Evolutionary conservation across 1,140 invertebrate species (phyloP).

Genomic region (Panulirus ornatus): DNA sequence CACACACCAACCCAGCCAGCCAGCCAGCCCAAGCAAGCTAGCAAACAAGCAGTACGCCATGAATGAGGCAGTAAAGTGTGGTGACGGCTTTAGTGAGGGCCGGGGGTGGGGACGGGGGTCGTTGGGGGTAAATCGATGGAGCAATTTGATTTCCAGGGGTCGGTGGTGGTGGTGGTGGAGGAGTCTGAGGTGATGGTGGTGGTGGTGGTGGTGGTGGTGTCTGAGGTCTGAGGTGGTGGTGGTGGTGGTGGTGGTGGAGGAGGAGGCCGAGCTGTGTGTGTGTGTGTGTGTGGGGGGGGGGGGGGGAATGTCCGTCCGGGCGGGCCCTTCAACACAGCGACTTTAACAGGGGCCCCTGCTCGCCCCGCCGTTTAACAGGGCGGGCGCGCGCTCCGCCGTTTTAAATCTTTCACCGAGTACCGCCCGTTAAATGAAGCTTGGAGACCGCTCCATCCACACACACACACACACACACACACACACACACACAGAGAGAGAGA

Average conservation of each 20-base stretch:
- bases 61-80: conserved; percentile 13
- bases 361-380: too few relatives aligned
- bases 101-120: not conserved
- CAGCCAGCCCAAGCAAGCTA: not conserved
- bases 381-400: too few relatives aligned
- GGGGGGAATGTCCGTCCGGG: conserved; percentile 1
- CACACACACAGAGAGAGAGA: not conserved
- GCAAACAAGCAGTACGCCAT: too few relatives aligned
- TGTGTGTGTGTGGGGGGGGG: too few relatives aligned
- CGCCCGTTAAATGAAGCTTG: too few relatives aligned
- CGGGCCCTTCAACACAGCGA: too few relatives aligned
- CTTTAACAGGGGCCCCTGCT: too few relatives aligned
- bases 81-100: not conserved
- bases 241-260: not conserved
- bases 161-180: not conserved
- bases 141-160: not conserved
- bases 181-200: not conserved
- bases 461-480: conserved; percentile 7
- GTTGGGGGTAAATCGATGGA: not conserved
- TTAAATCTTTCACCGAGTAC: too few relatives aligned
- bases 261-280: not conserved
- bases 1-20: not conserved
- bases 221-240: not conserved
- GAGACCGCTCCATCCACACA: not conserved
- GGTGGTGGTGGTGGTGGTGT: not conserved